Evolutionary conservation across 2,888 invertebrate genomes (phyloP), one percentile per base, ranked within the genome.

Genomic region (Gisinianus flammeolus): DNA sequence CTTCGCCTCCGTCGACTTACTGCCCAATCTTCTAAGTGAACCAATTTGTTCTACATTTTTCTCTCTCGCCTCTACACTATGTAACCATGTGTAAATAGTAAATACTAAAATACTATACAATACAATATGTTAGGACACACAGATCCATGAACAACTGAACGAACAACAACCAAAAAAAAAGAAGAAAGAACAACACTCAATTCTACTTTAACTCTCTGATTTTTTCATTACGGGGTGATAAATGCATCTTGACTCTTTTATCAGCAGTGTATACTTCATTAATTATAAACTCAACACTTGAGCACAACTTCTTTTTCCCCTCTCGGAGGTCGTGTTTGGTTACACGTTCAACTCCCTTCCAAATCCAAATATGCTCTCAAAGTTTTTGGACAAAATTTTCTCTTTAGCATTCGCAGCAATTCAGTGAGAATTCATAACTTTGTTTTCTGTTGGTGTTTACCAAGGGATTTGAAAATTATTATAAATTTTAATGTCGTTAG

Each of bases 21-120:
- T 78, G 69, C 80, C 76, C 75, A 80, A 78, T 78, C 76, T 75
- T 73, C 75, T 75, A 80, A 79, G 73, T 64, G 69, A 77, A 75
- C 72, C 76, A 54, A 71, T 72, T 71, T 77, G 64, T 77, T 75
- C 68, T 71, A 68, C 77, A 71, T 72, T 72, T 71, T 54, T 22
- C 44, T 56, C 62, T 2, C 62, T 8, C 26, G 24, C 24, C 52
- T 35, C 28, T 31, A 10, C 33, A 28, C 52, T 62, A 12, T 24
- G 24, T 62, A 62, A 16, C 8, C 28, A 26, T 12, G 26, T 12
- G 28, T 0, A 62, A 6, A 62, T 1, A 24, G 56, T 12, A 56
- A 5, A n/a, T n/a, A n/a, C n/a, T n/a, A n/a, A n/a, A n/a, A n/a
- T n/a, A n/a, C n/a, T n/a, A n/a, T n/a, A n/a, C n/a, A n/a, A n/a